A percentile compares a stretch with the other conserved stretches of the same genome.
phyloP scores from a whole-genome alignment of 30 jellyfish, hydroid and myxozoan genomes.

The Sanderia malayensis region DNA sequence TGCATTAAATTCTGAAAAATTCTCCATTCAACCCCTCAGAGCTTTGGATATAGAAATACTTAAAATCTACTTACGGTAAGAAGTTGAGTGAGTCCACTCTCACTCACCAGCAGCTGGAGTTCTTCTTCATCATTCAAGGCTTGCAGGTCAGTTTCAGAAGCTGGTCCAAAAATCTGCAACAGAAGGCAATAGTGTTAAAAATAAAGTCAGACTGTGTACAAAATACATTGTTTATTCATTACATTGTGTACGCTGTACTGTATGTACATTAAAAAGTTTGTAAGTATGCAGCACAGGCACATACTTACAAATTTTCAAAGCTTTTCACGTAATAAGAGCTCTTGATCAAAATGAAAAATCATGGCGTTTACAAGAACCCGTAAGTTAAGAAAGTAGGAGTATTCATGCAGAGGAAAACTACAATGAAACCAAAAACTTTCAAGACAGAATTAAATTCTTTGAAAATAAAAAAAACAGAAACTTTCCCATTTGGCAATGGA shows the following conservation, averaged over 20 bases:
- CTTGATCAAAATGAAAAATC: too few relatives aligned
- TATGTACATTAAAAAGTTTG: too few relatives aligned
- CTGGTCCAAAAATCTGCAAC: neutral
- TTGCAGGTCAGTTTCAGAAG: neutral
- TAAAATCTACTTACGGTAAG: neutral
- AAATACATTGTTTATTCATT: neutral
- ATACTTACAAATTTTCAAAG: too few relatives aligned
- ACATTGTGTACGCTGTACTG: too few relatives aligned
- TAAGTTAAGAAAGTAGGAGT: too few relatives aligned
- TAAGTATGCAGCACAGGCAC: too few relatives aligned
- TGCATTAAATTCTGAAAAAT: too few relatives aligned
- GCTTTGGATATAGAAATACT: neutral
- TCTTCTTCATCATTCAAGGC: neutral
- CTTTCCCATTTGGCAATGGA: conserved; percentile 2
- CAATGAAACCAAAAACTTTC: too few relatives aligned
- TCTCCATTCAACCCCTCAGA: too few relatives aligned
- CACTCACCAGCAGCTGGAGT: conserved; percentile 1
- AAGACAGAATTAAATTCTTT: neutral
- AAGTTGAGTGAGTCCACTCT: conserved; percentile 4
- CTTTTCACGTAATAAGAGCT: too few relatives aligned
- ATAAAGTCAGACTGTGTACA: conserved; percentile 1
- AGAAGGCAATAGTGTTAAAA: neutral
- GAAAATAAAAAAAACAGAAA: neutral
- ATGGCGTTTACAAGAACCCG: too few relatives aligned
- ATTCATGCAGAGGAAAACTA: too few relatives aligned